Base-by-base conservation (phyloP, 2,113 vertebrate genomes). In the Tachuris rubrigastra region DNA sequence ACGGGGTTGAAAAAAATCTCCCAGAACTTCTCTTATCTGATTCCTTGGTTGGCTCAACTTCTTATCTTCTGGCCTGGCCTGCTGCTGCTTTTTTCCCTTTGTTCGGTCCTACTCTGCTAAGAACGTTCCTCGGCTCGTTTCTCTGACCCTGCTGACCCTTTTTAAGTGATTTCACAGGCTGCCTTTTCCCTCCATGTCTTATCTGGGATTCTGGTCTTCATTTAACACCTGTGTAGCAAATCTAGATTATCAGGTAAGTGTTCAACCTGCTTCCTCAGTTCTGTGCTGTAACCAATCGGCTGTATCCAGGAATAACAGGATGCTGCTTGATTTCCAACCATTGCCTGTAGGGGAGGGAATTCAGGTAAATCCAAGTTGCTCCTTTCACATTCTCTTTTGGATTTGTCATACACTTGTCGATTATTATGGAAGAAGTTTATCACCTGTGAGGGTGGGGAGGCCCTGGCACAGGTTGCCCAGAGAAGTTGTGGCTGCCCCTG, bases 11-110 rank as follows among this genome's bases (percentile, higher is more conserved):
- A 74, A 82, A 94, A 93, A 74, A 53, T 42, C 76, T 74, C 21
- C 0, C 35, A 0, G 33, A 73, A 67, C 76, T 93, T 63, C 59
- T 95, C 89, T 93, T 92, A 91, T 60, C 93, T 69, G 84, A 93
- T 89, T 87, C 71, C 81, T 89, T 68, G 74, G 53, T 95, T 91
- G 67, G 77, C 31, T 94, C 66, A 91, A 39, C 81, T 89, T 82
- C 87, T 95, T 94, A 89, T 92, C 93, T 89, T 50, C 71, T 97
- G 77, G 66, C 89, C 89, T 76, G 89, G 66, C 8, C 84, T 95
- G 77, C 93, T 1, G 12, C 77, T 74, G 69, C 77, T 82, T 85
- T 95, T 65, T 86, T 44, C 23, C 23, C 63, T 95, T 93, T 96
- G 76, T 95, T 96, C 83, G 0, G 85, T 93, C 33, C 53, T 65